Conservation (phyloP, 2,888 invertebrate genomes). For the Eupithecia subfuscata region DNA sequence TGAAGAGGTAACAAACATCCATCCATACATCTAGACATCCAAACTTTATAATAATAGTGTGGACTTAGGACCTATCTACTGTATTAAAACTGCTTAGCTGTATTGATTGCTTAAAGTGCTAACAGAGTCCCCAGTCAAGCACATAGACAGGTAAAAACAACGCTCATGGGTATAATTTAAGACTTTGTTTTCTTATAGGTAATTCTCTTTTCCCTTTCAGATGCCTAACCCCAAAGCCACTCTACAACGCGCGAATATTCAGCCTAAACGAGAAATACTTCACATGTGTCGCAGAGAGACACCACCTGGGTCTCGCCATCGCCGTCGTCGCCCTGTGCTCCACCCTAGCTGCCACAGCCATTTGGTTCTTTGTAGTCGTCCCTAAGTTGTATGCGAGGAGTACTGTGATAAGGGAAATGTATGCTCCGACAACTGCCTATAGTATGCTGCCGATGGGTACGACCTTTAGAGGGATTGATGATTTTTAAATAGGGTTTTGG, state of each 20-base stretch:
- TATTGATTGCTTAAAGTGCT: no score
- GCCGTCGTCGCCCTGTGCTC: constrained; percentile 58
- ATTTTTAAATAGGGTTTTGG: background rate
- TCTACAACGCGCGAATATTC: constrained; percentile 73
- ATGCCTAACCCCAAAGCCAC: constrained; percentile 71
- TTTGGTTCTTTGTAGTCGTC: constrained; percentile 70
- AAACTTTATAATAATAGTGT: no score
- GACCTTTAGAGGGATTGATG: constrained; percentile 8
- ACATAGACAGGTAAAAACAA: no score
- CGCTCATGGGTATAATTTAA: no score
- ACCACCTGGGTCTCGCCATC: constrained; percentile 54
- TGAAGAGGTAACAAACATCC: no score
- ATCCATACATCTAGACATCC: no score
- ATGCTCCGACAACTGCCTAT: constrained; percentile 58
- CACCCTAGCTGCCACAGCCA: constrained; percentile 55
- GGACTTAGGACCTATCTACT: no score
- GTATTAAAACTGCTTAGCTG: no score
- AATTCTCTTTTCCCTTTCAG: constrained; percentile 58
- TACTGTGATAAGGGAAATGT: constrained; percentile 52
- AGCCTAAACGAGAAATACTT: constrained; percentile 74
- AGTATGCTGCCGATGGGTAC: constrained; percentile 58
- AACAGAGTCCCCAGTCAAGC: no score
- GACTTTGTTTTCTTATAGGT: no score
- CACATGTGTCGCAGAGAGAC: constrained; percentile 58
- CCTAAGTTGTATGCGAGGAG: constrained; percentile 57